Percentiles rank a stretch among this genome's conserved stretches.
Conservation (phyloP, 2,797 vertebrate genomes). For the Cirrhinus mrigala region DNA sequence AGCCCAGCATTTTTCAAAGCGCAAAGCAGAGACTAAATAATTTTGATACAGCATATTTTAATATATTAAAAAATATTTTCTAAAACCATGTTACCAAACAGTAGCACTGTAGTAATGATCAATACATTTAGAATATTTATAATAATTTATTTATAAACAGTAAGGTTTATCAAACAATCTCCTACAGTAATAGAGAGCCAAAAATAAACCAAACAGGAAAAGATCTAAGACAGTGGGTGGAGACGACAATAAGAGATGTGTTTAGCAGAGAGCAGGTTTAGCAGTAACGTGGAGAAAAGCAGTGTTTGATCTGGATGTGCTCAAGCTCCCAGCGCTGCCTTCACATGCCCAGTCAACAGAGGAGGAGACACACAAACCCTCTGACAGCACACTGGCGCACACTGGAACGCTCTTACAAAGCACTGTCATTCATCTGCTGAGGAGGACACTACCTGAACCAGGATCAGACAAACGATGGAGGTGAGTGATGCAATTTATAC, state of each 20-base stretch:
- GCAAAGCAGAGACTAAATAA: background rate
- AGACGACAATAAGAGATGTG: conserved; percentile 58
- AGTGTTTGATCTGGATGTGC: background rate
- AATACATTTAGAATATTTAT: background rate
- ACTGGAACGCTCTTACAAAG: conserved; percentile 6
- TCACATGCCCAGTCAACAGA: background rate
- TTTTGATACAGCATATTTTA: background rate
- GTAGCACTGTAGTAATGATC: background rate
- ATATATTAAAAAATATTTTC: background rate
- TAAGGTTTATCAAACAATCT: background rate
- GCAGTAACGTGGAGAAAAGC: conserved; percentile 31
- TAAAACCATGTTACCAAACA: background rate
- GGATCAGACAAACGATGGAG: conserved; percentile 60
- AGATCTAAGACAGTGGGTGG: conserved; percentile 69
- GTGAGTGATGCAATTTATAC: conserved; percentile 62
- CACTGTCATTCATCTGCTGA: conserved; percentile 2
- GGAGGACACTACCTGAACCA: conserved; percentile 25
- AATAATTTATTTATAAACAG: background rate
- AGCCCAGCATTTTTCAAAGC: no score
- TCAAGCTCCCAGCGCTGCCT: background rate
- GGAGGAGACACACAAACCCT: conserved; percentile 22
- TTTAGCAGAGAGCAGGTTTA: conserved; percentile 41
- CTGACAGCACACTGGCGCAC: conserved; percentile 16
- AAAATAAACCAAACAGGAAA: conserved; percentile 70
- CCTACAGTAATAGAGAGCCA: conserved; percentile 27